Base-by-base conservation (phyloP, 2,797 vertebrate genomes). In the Betta splendens region DNA sequence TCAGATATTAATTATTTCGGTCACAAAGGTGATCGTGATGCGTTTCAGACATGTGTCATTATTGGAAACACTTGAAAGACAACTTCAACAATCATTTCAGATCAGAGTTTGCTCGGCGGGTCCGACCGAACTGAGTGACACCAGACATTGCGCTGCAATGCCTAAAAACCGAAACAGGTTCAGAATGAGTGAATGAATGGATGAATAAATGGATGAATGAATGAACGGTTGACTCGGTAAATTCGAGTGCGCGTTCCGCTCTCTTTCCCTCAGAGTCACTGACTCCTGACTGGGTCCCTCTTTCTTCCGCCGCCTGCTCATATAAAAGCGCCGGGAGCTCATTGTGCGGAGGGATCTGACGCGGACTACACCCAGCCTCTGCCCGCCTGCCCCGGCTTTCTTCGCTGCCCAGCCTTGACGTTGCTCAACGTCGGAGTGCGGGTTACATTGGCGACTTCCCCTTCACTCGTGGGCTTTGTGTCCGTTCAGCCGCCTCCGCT, bases 311-410 rank as follows among this genome's bases (percentile, higher is more conserved):
- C 83, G 84, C 75, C 72, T 40, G 69, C 71, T 63, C 74, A 79
- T 75, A 72, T 84, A 78, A 82, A 81, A 85, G 82, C 77, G 59
- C 69, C 62, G 64, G 52, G 59, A 68, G 68, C 79, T 69, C 69
- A 82, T 81, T 81, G 86, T 77, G 81, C 92, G 92, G 92, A 93
- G 86, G 69, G 89, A 92, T 93, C 85, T 89, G 85, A 78, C 74
- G 49, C 83, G 84, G 92, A 90, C 91, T 92, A 92, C 92, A 92
- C 93, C 92, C 92, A 88, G 88, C 84, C 89, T 80, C 89, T n/a
- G n/a, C n/a, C n/a, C n/a, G n/a, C 72, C 83, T 84, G 70, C 85
- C 83, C 87, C 69, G 90, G 90, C 90, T 92, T 89, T 89, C 85
- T 90, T 83, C 80, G 85, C 87, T 79, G 79, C 84, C 83, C 76